Base-by-base conservation (phyloP, 2,797 vertebrate genomes). In the Meriones psammophilus region DNA sequence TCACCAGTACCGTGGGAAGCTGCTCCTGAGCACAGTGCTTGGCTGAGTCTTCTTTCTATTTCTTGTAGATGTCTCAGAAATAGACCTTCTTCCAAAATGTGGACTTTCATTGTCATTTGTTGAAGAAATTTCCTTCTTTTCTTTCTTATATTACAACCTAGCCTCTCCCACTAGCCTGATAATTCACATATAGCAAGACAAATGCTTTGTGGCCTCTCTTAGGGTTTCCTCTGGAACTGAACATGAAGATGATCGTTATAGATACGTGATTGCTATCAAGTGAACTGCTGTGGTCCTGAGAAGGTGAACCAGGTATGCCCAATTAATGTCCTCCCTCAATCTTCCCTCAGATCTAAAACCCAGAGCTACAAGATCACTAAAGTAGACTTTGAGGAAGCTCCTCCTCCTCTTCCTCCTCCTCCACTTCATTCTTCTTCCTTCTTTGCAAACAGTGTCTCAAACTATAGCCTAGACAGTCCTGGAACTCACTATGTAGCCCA, bases 61-160 rank as follows among this genome's bases (percentile, higher is more conserved):
- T 30, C 22, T 42, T 73, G 36, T 83, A 81, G 86, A 69, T 66
- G 46, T 20, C 68, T 56, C 26, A 96, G 71, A 68, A 15, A 60
- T 26, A 15, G 26, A 26, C 14, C 20, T 28, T 56, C 78, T 81
- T 85, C 50, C 62, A 60, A 90, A 89, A 28, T 1, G 18, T 12
- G 89, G 60, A 7, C 20, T 94, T 95, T 66, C 36, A 58, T 87
- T 68, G 50, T 36, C 56, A 77, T 69, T 46, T 71, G 28, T 42
- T 76, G 12, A 94, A 71, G 30, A 92, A 58, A 84, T 79, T 64
- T 33, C 42, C 84, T 71, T 30, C 5, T 95, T 87, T 84, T 92
- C 71, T 66, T 89, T 85, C n/a, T 62, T 74, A 9, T 33, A 69
- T 76, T 83, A 71, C 12, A 17, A 89, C 8, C 28, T 86, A 50